phyloP scores from a whole-genome alignment of 2,797 vertebrate genomes.

The Pempheris klunzingeri region DNA sequence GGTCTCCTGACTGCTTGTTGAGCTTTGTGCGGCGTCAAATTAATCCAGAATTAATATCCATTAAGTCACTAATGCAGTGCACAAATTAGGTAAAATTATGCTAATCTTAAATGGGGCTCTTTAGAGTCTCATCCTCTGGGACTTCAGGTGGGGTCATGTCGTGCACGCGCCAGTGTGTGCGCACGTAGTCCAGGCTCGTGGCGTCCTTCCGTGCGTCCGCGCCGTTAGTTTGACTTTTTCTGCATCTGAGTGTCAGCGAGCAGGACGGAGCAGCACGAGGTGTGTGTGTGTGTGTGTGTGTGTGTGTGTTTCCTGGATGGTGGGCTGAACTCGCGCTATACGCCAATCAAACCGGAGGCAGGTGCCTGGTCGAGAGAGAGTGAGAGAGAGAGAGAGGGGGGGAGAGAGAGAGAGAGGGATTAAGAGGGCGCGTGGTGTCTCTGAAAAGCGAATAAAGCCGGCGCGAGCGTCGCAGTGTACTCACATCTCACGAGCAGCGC shows the following conservation, averaged over 20 bases:
- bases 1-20: conserved; percentile 8
- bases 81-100: background rate
- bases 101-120: background rate
- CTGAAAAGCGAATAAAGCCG: conserved; percentile 81
- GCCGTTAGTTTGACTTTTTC: conserved; percentile 56
- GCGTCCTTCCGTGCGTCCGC: background rate
- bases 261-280: conserved; percentile 62
- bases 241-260: conserved; percentile 77
- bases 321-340: conserved; percentile 82
- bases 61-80: conserved; percentile 9
- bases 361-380: conserved; percentile 29
- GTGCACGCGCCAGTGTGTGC: background rate
- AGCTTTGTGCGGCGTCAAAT: conserved; percentile 1
- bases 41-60: conserved; percentile 17
- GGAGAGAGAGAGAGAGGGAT: conserved; percentile 59
- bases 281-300: conserved; percentile 10
- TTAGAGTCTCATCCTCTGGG: background rate
- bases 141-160: background rate
- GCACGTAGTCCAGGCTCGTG: background rate
- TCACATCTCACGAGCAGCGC: conserved; percentile 69
- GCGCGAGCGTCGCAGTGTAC: conserved; percentile 75
- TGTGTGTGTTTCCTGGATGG: conserved; percentile 42
- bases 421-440: conserved; percentile 67
- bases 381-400: conserved; percentile 30
- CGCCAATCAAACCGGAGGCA: conserved; percentile 82